These are phyloP conservation scores for Boloria selene DNA, from an alignment of 2,888 invertebrate species.

Conservation along the genomic window DNA sequence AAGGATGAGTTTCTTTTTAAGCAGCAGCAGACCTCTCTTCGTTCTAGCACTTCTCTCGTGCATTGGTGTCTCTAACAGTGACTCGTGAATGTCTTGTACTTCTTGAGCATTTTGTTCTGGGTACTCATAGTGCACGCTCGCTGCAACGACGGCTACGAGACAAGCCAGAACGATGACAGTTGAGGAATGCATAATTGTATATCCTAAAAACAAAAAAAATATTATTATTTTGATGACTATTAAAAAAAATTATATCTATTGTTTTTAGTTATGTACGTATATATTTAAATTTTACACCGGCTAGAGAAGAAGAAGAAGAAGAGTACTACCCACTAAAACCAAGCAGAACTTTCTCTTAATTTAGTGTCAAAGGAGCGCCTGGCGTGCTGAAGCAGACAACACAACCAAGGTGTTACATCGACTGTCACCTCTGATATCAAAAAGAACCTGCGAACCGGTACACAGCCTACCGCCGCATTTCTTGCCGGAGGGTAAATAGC, in stretches of 20 bases:
- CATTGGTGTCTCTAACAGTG: slow-evolving; percentile 55
- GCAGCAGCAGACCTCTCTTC: slow-evolving; percentile 67
- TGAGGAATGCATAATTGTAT: slow-evolving; percentile 66
- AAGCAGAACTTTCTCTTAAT: no score
- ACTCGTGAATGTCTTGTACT: slow-evolving; percentile 51
- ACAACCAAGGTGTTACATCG: no score
- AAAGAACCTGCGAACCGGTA: no score
- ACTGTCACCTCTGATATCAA: no score
- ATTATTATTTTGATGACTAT: neutral
- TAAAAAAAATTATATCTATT: neutral
- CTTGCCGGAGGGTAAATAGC: no score
- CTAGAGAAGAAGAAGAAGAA: no score
- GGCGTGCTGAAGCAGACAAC: no score
- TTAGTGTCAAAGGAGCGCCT: no score
- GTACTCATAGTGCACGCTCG: slow-evolving; percentile 54
- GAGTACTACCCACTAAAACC: no score
- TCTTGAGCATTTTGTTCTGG: slow-evolving; percentile 49
- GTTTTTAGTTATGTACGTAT: no score
- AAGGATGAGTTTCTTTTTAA: slow-evolving; percentile 74
- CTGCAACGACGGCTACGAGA: slow-evolving; percentile 62
- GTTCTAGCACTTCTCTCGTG: slow-evolving; percentile 66
- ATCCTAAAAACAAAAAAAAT: slow-evolving; percentile 30
- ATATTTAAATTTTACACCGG: no score
- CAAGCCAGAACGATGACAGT: slow-evolving; percentile 69
- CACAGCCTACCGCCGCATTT: no score